Percentiles rank a stretch among this genome's conserved stretches.
These are phyloP conservation scores for Plectus sambesii DNA, from an alignment of 1,140 invertebrate species.

Conservation along the genomic window DNA sequence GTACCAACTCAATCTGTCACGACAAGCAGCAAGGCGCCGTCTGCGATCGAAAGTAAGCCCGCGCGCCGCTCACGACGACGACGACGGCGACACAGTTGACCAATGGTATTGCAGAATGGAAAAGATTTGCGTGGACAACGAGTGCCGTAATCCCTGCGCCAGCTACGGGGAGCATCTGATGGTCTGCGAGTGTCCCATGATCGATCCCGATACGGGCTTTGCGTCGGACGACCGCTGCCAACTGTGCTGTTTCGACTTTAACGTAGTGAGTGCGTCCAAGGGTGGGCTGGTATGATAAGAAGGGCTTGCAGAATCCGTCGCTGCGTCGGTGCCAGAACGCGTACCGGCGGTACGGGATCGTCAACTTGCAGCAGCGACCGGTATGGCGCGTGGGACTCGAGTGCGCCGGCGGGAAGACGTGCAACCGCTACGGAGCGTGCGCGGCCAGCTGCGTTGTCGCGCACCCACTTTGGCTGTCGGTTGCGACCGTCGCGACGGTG, in stretches of 20 bases:
- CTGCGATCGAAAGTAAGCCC: slow-evolving; percentile 43
- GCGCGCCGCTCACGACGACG: neutral
- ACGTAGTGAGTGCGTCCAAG: slow-evolving; percentile 38
- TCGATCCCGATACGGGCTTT: slow-evolving; percentile 44
- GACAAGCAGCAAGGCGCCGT: slow-evolving; percentile 38
- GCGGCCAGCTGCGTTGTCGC: slow-evolving; percentile 17
- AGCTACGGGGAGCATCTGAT: slow-evolving; percentile 40
- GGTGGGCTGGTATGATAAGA: too few relatives aligned
- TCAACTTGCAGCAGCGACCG: slow-evolving; percentile 34
- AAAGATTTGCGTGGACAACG: slow-evolving; percentile 44
- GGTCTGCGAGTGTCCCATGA: slow-evolving; percentile 42
- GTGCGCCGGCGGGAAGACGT: slow-evolving; percentile 45
- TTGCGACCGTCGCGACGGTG: slow-evolving; percentile 13
- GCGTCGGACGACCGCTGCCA: slow-evolving; percentile 43
- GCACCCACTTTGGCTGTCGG: slow-evolving; percentile 2
- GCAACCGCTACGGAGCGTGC: slow-evolving; percentile 43
- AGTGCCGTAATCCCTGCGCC: slow-evolving; percentile 43
- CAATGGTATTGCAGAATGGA: slow-evolving; percentile 33
- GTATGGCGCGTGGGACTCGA: slow-evolving; percentile 43
- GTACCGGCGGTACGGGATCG: slow-evolving; percentile 40
- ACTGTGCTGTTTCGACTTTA: slow-evolving; percentile 44
- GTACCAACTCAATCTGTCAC: slow-evolving; percentile 44
- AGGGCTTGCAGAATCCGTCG: slow-evolving; percentile 38
- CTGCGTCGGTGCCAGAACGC: slow-evolving; percentile 44
- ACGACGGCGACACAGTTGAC: neutral